Conservation (phyloP, 2,797 vertebrate species). For the Mycteria americana region DNA sequence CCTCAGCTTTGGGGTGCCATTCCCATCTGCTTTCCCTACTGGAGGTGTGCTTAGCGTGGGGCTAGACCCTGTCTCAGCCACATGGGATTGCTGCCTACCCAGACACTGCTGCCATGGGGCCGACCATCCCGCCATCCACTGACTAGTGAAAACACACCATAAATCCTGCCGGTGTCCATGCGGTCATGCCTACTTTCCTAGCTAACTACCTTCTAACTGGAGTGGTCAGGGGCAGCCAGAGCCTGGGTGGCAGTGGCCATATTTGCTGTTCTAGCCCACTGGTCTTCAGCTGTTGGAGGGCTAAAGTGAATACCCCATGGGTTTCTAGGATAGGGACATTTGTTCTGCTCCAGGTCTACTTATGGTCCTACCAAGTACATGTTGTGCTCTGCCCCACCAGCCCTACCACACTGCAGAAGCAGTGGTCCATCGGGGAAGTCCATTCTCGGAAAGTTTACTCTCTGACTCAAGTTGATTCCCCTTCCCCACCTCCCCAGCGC, state of each 20-base stretch:
- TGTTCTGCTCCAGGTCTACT: not conserved
- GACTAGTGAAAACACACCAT: not conserved
- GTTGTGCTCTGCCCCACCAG: not conserved
- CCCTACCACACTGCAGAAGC: not conserved
- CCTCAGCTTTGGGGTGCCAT: not conserved
- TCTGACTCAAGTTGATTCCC: fast-evolving
- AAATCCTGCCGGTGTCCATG: not conserved
- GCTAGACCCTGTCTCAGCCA: not conserved
- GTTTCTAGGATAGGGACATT: not conserved
- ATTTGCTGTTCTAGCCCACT: not conserved
- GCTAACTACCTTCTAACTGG: not conserved
- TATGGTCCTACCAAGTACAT: not conserved
- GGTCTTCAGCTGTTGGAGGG: not conserved
- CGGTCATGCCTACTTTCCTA: not conserved
- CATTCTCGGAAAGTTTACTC: not conserved
- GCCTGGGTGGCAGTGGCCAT: not conserved
- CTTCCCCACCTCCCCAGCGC: not conserved
- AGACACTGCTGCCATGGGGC: not conserved
- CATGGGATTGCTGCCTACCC: not conserved
- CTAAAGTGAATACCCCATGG: not conserved
- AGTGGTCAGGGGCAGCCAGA: not conserved
- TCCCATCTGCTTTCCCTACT: not conserved
- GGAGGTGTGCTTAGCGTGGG: not conserved
- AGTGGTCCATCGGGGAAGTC: not conserved
- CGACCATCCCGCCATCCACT: fast-evolving